Evolutionary conservation across 2,888 invertebrate genomes (phyloP).

Genomic region (Clepsis dumicolana): DNA sequence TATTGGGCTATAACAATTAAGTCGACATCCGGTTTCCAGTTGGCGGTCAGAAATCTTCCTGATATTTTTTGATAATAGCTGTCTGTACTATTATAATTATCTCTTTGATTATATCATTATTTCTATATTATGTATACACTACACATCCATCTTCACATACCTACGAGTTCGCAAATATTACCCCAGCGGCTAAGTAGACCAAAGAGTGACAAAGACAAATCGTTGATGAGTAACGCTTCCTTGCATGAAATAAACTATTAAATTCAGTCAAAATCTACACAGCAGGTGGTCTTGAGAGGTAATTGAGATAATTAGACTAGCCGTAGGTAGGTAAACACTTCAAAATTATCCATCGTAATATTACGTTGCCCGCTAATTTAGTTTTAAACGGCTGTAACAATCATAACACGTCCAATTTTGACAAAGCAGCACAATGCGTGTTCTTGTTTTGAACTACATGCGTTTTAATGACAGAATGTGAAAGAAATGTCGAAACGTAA

Average conservation of each 20-base stretch:
- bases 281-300: slow-evolving; percentile 13
- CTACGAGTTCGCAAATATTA: too few species aligned
- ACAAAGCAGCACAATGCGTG: slow-evolving; percentile 43
- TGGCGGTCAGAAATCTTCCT: slow-evolving; percentile 7
- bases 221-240: background rate
- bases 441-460: slow-evolving; percentile 48
- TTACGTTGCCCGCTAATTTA: slow-evolving; percentile 29
- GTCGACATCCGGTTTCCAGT: slow-evolving; percentile 22
- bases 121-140: too few species aligned
- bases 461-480: slow-evolving; percentile 44
- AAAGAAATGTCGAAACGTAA: slow-evolving; percentile 51
- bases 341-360: slow-evolving; percentile 21
- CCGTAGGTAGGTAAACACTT: slow-evolving; percentile 23
- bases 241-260: background rate
- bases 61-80: background rate
- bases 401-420: slow-evolving; percentile 35
- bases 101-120: too few species aligned
- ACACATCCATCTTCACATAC: too few species aligned
- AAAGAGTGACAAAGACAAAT: background rate
- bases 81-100: too few species aligned
- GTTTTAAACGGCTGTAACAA: slow-evolving; percentile 35
- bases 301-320: slow-evolving; percentile 15
- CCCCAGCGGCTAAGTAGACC: too few species aligned
- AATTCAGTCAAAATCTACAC: background rate
- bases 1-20: slow-evolving; percentile 25